Evolutionary conservation across 2,888 invertebrate genomes (phyloP).

Genomic region (Hirudinaria manillensis): DNA sequence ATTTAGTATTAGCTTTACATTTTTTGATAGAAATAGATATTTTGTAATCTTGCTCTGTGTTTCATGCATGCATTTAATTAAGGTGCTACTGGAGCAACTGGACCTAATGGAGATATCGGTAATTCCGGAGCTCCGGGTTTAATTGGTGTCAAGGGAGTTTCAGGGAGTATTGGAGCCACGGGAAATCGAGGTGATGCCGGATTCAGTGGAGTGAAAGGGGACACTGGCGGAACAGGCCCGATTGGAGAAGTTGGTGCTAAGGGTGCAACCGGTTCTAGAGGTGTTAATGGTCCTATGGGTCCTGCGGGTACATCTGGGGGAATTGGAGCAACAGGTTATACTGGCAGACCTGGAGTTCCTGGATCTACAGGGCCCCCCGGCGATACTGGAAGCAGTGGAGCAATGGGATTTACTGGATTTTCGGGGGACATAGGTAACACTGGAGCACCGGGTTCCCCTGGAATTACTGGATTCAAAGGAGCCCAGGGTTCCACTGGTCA

Average conservation of each 20-base stretch:
- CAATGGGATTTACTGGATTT: constrained; percentile 27
- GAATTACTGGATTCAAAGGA: constrained; percentile 34
- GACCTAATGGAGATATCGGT: background rate
- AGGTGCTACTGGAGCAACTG: constrained; percentile 15
- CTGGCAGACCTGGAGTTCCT: constrained; percentile 6
- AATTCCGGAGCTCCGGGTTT: constrained; percentile 7
- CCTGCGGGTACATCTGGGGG: constrained; percentile 10
- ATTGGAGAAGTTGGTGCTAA: background rate
- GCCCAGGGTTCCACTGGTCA: constrained; percentile 25
- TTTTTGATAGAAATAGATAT: background rate
- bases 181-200: constrained; percentile 10
- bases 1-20: too few species aligned
- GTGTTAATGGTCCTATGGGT: constrained; percentile 15
- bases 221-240: background rate
- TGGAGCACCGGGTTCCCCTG: constrained; percentile 56
- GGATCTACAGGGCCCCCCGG: constrained; percentile 11
- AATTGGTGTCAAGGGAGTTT: background rate
- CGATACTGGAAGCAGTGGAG: constrained; percentile 11
- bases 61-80: background rate
- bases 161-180: constrained; percentile 17
- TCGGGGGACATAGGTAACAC: constrained; percentile 47
- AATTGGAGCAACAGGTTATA: constrained; percentile 12
- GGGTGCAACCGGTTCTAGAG: constrained; percentile 11
- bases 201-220: background rate
- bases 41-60: background rate